Percentiles rank a stretch among this genome's conserved stretches.
Evolutionary conservation across 2,888 invertebrate species (phyloP).

Genomic region (Griposia aprilina): DNA sequence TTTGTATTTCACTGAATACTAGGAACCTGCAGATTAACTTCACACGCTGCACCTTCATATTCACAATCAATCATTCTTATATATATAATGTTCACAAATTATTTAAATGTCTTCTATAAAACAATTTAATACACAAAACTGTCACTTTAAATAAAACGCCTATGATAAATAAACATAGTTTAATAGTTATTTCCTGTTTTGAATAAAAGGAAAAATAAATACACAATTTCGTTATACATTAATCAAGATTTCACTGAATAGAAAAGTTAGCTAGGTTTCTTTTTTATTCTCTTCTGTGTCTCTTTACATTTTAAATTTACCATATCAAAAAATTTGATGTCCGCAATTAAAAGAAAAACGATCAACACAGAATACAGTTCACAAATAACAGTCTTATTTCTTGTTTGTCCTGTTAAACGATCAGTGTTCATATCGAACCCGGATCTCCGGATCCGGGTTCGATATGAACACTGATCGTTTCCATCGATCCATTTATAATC

Average conservation of each 20-base stretch:
- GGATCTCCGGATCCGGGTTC: no score
- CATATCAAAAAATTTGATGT: background rate
- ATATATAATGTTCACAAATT: background rate
- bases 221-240: background rate
- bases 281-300: background rate
- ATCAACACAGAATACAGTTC: background rate
- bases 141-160: background rate
- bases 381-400: background rate
- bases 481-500: constrained; percentile 44
- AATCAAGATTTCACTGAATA: background rate
- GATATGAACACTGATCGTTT: no score
- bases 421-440: constrained; percentile 49
- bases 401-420: constrained; percentile 26
- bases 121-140: constrained; percentile 13
- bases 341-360: background rate
- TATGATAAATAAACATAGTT: constrained; percentile 24
- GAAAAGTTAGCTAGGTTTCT: background rate
- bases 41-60: background rate
- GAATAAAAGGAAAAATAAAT: background rate
- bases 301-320: background rate
- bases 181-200: constrained; percentile 13
- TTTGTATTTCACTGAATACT: constrained; percentile 15
- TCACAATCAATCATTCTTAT: constrained; percentile 10
- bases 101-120: constrained; percentile 25
- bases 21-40: constrained; percentile 2